phyloP scores from a whole-genome alignment of 2,113 vertebrate genomes.

The Sturnus vulgaris region DNA sequence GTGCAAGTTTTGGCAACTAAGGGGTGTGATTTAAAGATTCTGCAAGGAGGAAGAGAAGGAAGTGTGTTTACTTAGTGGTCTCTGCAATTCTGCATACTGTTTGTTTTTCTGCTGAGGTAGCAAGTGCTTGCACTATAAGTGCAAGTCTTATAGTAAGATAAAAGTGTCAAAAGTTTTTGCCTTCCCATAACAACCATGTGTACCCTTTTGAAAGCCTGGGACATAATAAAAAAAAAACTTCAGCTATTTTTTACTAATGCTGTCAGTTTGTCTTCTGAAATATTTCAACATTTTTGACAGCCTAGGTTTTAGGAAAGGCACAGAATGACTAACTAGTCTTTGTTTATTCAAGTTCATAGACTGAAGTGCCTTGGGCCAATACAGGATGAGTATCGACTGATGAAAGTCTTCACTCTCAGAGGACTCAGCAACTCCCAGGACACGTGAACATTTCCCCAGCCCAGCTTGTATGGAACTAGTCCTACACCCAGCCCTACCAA shows the following conservation, averaged over 20 bases:
- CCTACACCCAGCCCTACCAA: not conserved
- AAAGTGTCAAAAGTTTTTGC: constrained; percentile 35
- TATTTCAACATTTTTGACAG: not conserved
- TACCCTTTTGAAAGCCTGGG: constrained; percentile 3
- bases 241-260: not conserved
- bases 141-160: constrained; percentile 30
- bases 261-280: not conserved
- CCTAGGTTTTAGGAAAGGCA: not conserved
- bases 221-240: constrained; percentile 2
- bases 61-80: constrained; percentile 22
- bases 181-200: not conserved
- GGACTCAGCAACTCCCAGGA: not conserved
- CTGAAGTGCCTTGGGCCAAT: not conserved
- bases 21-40: constrained; percentile 6
- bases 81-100: not conserved
- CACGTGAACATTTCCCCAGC: accelerated
- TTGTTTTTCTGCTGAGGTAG: constrained; percentile 60
- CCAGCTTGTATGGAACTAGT: not conserved
- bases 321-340: not conserved
- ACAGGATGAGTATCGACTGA: not conserved
- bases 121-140: not conserved
- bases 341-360: not conserved
- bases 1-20: constrained; percentile 24
- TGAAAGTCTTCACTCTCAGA: not conserved
- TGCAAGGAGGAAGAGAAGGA: constrained; percentile 51